Conservation (phyloP, 2,113 vertebrate species). For the Ophthalmolycus amberensis region DNA sequence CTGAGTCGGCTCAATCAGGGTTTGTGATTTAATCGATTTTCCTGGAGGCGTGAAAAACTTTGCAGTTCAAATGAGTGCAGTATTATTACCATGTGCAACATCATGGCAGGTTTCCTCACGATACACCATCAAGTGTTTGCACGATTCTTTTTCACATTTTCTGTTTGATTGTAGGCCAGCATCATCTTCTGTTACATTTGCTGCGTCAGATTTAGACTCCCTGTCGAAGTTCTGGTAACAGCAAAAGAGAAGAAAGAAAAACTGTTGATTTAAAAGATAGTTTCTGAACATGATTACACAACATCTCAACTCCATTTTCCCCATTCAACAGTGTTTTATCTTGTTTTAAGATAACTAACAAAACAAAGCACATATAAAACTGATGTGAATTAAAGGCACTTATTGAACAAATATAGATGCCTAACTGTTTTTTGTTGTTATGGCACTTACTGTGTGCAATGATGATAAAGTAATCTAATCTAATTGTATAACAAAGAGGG, state of each 20-base stretch:
- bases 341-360: background rate
- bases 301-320: background rate
- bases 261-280: background rate
- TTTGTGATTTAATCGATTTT: background rate
- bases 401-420: background rate
- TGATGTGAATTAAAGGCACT: background rate
- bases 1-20: background rate
- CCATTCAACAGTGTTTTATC: background rate
- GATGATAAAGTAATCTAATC: background rate
- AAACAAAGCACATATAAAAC: background rate
- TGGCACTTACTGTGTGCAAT: background rate
- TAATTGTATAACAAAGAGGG: background rate
- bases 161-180: conserved; percentile 9
- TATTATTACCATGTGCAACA: conserved; percentile 28
- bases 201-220: conserved; percentile 10
- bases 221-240: conserved; percentile 39
- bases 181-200: conserved; percentile 7
- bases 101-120: conserved; percentile 1
- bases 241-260: background rate
- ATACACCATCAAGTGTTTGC: background rate
- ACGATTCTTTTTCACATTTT: background rate
- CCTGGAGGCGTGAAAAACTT: background rate
- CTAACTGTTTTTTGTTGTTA: background rate
- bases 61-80: background rate
- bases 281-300: background rate